Conservation (phyloP, 2,888 invertebrate genomes). For the Acleris literana region DNA sequence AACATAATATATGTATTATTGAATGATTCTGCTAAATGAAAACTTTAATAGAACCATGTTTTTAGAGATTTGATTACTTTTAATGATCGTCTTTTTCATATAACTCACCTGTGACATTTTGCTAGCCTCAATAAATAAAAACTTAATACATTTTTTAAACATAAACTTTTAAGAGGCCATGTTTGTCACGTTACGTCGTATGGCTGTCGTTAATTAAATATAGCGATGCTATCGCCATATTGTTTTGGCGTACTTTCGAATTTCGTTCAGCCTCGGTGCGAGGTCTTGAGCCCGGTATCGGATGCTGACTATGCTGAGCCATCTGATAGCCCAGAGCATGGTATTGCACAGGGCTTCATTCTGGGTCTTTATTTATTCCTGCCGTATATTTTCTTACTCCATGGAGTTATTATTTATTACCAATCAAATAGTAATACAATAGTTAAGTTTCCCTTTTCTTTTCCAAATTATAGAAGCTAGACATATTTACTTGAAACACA, state of each 20-base stretch:
- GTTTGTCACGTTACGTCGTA: conserved; percentile 21
- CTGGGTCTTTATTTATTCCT: not conserved
- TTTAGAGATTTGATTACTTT: not conserved
- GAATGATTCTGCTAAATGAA: too few species aligned
- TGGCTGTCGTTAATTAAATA: conserved; percentile 43
- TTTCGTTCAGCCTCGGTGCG: conserved; percentile 54
- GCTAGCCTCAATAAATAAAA: conserved; percentile 1
- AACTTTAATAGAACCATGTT: too few species aligned
- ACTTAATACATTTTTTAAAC: conserved; percentile 3
- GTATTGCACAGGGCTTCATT: not conserved
- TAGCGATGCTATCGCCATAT: conserved; percentile 53
- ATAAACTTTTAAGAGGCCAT: conserved; percentile 26
- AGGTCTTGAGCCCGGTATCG: conserved; percentile 50
- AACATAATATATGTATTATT: too few species aligned
- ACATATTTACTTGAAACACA: conserved; percentile 5
- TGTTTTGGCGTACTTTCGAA: conserved; percentile 56
- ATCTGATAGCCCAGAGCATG: conserved; percentile 30
- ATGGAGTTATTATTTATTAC: too few species aligned
- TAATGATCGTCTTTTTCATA: not conserved
- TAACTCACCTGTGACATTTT: not conserved
- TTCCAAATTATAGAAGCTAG: not conserved
- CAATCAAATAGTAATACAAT: not conserved
- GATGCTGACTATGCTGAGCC: conserved; percentile 44
- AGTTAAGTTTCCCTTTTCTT: not conserved
- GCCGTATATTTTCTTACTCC: too few species aligned